Percentiles rank a stretch among this genome's conserved stretches.
These are phyloP conservation scores for Stegastes partitus DNA, from an alignment of 2,113 vertebrate species.

Conservation along the genomic window DNA sequence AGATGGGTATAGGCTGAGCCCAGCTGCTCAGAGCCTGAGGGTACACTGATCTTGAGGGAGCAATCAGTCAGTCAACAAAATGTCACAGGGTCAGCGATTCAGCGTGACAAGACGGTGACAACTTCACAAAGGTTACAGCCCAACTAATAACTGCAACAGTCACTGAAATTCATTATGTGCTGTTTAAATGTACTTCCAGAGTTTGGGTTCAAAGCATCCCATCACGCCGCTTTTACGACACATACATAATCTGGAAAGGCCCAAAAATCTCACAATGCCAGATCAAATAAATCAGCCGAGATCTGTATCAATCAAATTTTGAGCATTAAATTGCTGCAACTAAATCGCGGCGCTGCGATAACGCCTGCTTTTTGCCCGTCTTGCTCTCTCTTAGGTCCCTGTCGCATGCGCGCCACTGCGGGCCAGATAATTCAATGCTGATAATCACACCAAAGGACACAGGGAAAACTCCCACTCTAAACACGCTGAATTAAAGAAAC, in stretches of 20 bases:
- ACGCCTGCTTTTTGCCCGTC: constrained; percentile 32
- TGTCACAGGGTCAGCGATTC: constrained; percentile 77
- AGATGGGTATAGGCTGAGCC: constrained; percentile 70
- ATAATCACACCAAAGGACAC: constrained; percentile 78
- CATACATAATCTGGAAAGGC: constrained; percentile 10
- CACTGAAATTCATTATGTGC: constrained; percentile 43
- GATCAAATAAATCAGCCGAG: constrained; percentile 56
- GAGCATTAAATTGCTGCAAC: constrained; percentile 45
- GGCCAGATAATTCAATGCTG: constrained; percentile 72
- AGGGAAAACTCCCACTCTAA: constrained; percentile 79
- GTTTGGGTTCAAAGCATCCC: no score
- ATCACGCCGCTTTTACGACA: constrained; percentile 19
- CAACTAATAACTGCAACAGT: constrained; percentile 68
- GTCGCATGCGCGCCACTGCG: constrained; percentile 48
- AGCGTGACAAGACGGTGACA: constrained; percentile 63
- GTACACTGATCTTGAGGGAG: constrained; percentile 73
- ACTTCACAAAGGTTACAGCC: constrained; percentile 81
- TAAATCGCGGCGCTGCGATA: constrained; percentile 61
- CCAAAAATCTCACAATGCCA: constrained; percentile 27
- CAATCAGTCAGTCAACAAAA: constrained; percentile 83
- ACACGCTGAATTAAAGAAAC: constrained; percentile 77
- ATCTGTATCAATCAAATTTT: constrained; percentile 53
- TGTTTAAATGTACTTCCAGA: constrained; percentile 21
- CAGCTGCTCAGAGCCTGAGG: constrained; percentile 79
- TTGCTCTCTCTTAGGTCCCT: constrained; percentile 16